Base-by-base conservation (phyloP, 2,797 vertebrate genomes). In the Pagetopsis macropterus region DNA sequence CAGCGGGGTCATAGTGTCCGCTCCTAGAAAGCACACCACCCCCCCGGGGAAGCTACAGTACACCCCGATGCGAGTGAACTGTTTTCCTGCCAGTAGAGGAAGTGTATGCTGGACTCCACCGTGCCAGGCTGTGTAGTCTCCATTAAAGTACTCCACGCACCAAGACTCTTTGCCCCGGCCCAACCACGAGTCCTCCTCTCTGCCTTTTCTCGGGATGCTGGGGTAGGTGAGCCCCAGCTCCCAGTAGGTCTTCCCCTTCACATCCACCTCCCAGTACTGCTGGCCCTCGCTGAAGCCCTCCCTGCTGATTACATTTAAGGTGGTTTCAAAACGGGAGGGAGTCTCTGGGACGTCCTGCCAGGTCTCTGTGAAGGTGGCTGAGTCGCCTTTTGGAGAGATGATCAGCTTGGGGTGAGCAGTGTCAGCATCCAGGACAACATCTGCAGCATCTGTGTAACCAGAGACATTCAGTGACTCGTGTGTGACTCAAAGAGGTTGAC, bases 161-260 rank as follows among this genome's bases (percentile, higher is more conserved):
- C 92, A 94, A 16, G 93, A 93, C 19, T 86, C 86, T 1, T 68
- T 75, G 15, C 92, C 88, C 9, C 91, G 84, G 52, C 93, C 92
- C 72, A 93, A 78, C 91, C 92, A 93, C 78, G 88, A 90, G 69
- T 86, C 84, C 75, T 93, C 91, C 49, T 87, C 87, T 2, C 63
- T 43, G 63, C 91, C 92, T 14, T 89, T 90, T 5, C 91, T 87
- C 1, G 85, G 85, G 51, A 94, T 93, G 70, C 72, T 87, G 1
- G 85, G 84, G 79, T 93, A 92, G 66, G 92, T 92, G 76, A 93
- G 83, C 19, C 93, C 93, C 72, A 93, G 71, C 80, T 94, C 92
- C 93, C 93, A 93, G 90, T 94, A 92, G 12, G 89, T 92, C 81
- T 94, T 93, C 16, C 87, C 91, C 4, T 69, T 76, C 70, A 93